Percentiles rank a stretch among this genome's conserved stretches.
phyloP scores from a whole-genome alignment of 1,140 invertebrate genomes.

The Ceratosolen solmsi region DNA sequence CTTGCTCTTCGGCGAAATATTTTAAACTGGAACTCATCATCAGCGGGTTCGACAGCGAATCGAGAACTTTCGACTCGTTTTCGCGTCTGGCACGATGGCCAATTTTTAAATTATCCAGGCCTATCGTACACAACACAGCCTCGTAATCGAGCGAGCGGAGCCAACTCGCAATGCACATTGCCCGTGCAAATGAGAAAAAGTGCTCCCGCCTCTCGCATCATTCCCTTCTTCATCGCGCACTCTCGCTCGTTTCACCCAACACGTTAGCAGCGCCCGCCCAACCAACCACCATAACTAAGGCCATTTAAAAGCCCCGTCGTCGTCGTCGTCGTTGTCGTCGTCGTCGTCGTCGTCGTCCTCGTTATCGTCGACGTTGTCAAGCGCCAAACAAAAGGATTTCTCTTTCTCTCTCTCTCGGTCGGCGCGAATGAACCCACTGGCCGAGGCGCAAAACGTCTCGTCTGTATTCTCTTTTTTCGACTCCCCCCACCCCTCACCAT shows the following conservation, averaged over 20 bases:
- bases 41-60: no score
- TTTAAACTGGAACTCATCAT: no score
- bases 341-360: no score
- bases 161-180: background rate
- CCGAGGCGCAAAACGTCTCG: background rate
- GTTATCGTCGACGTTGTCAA: no score
- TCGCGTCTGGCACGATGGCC: background rate
- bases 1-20: no score
- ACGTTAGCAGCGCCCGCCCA: background rate
- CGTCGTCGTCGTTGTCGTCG: no score
- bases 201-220: no score
- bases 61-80: background rate
- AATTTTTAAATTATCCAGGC: background rate
- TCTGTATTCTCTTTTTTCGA: conserved; percentile 14
- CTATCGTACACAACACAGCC: background rate
- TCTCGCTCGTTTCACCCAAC: background rate
- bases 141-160: background rate
- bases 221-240: background rate
- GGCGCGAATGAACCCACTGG: conserved; percentile 42
- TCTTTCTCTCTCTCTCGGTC: background rate
- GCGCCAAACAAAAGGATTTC: conserved; percentile 33
- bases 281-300: conserved; percentile 28
- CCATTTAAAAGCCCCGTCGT: no score
- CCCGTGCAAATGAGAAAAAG: background rate
- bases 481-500: conserved; percentile 17